These are phyloP conservation scores for Phasianus colchicus DNA, from an alignment of 2,113 vertebrate species.

Conservation along the genomic window DNA sequence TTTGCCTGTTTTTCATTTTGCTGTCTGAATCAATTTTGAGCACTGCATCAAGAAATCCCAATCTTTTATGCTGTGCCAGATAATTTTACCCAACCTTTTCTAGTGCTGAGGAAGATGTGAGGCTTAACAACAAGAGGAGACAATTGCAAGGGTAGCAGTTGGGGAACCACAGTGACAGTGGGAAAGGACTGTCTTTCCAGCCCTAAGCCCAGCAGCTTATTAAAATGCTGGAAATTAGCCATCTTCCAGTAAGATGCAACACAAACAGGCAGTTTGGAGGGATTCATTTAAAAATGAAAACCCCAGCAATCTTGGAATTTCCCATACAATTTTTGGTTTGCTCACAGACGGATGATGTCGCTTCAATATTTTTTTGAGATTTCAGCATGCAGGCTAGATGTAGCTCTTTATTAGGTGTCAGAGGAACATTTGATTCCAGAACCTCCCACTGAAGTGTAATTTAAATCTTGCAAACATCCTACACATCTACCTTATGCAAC, in stretches of 20 bases:
- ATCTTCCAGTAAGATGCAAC: not conserved
- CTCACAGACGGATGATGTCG: not conserved
- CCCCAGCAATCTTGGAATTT: conserved; percentile 1
- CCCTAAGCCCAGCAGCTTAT: not conserved
- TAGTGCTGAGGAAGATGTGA: not conserved
- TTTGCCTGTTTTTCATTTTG: not conserved
- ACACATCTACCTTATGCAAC: conserved; percentile 51
- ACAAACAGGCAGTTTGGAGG: not conserved
- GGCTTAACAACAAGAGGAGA: not conserved
- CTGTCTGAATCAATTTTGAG: not conserved
- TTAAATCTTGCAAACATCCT: conserved; percentile 65
- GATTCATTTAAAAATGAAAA: not conserved
- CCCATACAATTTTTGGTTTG: not conserved
- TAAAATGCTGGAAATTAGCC: not conserved
- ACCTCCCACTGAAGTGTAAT: conserved; percentile 61
- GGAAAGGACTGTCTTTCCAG: not conserved
- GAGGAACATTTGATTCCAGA: conserved; percentile 55
- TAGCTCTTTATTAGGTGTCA: conserved; percentile 49
- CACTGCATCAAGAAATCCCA: not conserved
- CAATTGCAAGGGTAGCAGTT: not conserved
- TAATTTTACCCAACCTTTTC: not conserved
- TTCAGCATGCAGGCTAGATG: not conserved
- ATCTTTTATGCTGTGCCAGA: not conserved
- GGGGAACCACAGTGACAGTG: not conserved
- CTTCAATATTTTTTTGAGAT: not conserved